phyloP scores from a whole-genome alignment of 1,140 invertebrate species.

The Drosophila rufa region DNA sequence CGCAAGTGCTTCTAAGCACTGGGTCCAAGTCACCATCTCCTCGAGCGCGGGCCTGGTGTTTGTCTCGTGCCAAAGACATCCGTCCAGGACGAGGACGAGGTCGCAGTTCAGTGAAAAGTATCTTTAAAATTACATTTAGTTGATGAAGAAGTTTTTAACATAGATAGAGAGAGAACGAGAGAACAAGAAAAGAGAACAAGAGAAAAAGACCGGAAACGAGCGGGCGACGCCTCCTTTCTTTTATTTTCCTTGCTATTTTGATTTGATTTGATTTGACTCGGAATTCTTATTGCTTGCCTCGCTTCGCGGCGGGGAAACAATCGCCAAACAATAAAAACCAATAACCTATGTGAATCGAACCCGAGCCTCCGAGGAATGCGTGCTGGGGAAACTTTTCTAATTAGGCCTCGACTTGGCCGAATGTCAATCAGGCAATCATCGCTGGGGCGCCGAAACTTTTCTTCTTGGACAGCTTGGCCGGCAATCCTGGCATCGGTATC shows the following conservation, averaged over 20 bases:
- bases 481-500: constrained; percentile 19
- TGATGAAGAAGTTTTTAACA: constrained; percentile 72
- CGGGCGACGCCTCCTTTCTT: constrained; percentile 69
- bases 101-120: constrained; percentile 63
- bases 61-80: constrained; percentile 37
- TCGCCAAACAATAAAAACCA: constrained; percentile 66
- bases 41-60: constrained; percentile 41
- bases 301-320: constrained; percentile 41
- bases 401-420: constrained; percentile 53
- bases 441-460: constrained; percentile 50
- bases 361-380: constrained; percentile 21
- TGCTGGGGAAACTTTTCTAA: constrained; percentile 72
- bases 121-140: constrained; percentile 83
- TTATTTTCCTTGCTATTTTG: constrained; percentile 58
- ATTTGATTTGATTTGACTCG: constrained; percentile 55
- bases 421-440: constrained; percentile 64
- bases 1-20: constrained; percentile 89
- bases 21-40: constrained; percentile 53
- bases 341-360: constrained; percentile 46
- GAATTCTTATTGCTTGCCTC: constrained; percentile 52
- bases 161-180: constrained; percentile 36
- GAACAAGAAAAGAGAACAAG: constrained; percentile 27
- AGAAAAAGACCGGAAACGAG: constrained; percentile 64
- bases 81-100: constrained; percentile 25
- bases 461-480: constrained; percentile 21